Evolutionary conservation across 2,888 invertebrate genomes (phyloP), one percentile per base, ranked within the genome.

Genomic region (Melanostoma mellinum): DNA sequence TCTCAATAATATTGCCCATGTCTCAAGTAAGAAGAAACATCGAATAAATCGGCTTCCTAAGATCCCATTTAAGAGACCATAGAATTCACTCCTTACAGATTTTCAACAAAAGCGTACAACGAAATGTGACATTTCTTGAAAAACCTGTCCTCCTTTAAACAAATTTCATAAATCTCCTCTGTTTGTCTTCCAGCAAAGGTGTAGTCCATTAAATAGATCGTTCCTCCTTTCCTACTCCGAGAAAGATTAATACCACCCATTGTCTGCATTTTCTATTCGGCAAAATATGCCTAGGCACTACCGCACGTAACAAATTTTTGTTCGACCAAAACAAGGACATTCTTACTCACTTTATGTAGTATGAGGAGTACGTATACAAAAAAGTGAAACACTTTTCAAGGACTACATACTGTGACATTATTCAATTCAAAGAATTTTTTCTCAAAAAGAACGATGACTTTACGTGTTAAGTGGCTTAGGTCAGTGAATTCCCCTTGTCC

Each of bases 391-490:
- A 60, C 9, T 53, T 58, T 65, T 58, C 65, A 82, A 74, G 69
- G 69, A 69, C 74, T 35, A 36, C 78, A 69, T 33, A 65, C 76
- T 76, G 71, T 71, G 80, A 33, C 58, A 71, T 71, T 80, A 74
- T 80, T 69, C 3, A 32, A 2, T 77, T 82, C 63, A 53, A 20
- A 36, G 68, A 73, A 78, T 63, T 72, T 38, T 33, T 1, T 20
- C 35, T 20, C 33, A 30, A 46, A 50, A 65, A 67, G 40, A 40
- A 20, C 32, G 20, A 35, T 30, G 6, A 33, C 9, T 20, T 33
- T 68, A 58, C 69, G 82, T 74, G 82, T 40, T 74, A 84, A 84
- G 82, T 84, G 78, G 82, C 78, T 84, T 69, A 71, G 77, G 72
- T 82, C 72, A 68, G 73, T 73, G 9, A 63, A 63, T 30, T 9